Evolutionary conservation across 2,113 vertebrate genomes (phyloP), one percentile per base, ranked within the genome.

Genomic region (Passerina amoena): DNA sequence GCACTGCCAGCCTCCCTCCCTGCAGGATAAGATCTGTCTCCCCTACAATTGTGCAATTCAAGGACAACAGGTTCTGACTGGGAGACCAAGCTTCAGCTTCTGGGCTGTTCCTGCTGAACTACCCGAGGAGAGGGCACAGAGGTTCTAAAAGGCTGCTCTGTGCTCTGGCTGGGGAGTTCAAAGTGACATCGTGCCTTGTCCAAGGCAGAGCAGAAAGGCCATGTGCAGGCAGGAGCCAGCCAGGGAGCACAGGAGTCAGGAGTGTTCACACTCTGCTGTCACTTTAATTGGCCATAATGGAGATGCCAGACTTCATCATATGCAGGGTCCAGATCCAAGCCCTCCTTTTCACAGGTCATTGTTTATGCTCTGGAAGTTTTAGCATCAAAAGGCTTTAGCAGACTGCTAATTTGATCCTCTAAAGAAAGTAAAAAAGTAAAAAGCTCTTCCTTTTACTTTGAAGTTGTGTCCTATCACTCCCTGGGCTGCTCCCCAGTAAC

Each of bases 211-310:
- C 27, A 87, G 56, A 94, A 77, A 61, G 63, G 82, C 76, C 4
- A 19, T 0, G 4, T 10, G 38, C 77, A 63, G 80, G 38, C 76
- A 2, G n/a, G 50, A 94, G 86, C 88, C 81, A 75, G 87, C 16
- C 85, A 69, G 91, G 90, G 90, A 87, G 24, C 5, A 24, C 76
- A 66, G 78, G 86, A 95, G 75, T n/a, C 76, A 60, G 82, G 59
- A 51, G 71, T 84, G 90, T 94, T 94, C 96, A 82, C 70, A 72
- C 72, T 91, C 66, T 25, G 61, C 78, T 96, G 97, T 95, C 96
- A 94, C 88, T 94, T 86, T 96, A 96, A 96, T 91, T 92, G 94
- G 82, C 82, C 84, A 6, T 96, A 95, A 95, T 80, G 79, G 91
- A 95, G 31, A 66, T 65, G 96, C 95, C 91, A 97, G 81, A 53